These are phyloP conservation scores for Chouioia cunea DNA, from an alignment of 2,888 invertebrate genomes.

Conservation along the genomic window DNA sequence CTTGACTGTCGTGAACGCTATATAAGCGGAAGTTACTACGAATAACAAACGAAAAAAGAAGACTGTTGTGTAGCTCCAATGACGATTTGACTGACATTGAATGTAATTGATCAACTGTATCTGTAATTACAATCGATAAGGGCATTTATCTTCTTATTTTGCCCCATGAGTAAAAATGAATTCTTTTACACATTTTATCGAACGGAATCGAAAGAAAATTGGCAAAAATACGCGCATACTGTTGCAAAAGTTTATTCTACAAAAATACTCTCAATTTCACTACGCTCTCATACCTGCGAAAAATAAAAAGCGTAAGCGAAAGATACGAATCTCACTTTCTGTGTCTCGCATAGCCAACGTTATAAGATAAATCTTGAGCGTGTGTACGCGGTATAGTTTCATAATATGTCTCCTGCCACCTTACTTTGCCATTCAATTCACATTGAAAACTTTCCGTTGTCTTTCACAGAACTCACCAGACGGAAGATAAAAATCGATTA, in stretches of 20 bases:
- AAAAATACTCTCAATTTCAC: slow-evolving; percentile 11
- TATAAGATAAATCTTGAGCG: slow-evolving; percentile 10
- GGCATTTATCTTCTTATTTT: too few species aligned
- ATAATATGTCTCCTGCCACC: slow-evolving; percentile 15
- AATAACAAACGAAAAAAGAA: too few species aligned
- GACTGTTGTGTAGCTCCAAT: slow-evolving; percentile 19
- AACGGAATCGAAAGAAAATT: too few species aligned
- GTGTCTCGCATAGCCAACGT: background rate
- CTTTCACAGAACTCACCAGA: background rate
- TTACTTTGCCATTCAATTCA: slow-evolving; percentile 20
- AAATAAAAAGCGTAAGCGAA: slow-evolving; percentile 1
- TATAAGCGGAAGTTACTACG: slow-evolving; percentile 1
- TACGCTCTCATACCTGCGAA: slow-evolving; percentile 2
- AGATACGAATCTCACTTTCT: slow-evolving; percentile 7
- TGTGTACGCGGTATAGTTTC: slow-evolving; percentile 18
- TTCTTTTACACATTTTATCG: too few species aligned
- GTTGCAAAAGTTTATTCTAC: too few species aligned
- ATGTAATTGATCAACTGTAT: slow-evolving; percentile 7
- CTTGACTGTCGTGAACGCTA: slow-evolving; percentile 12
- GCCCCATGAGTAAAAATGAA: too few species aligned
- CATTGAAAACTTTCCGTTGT: slow-evolving; percentile 31
- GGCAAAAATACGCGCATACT: too few species aligned
- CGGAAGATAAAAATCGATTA: too few species aligned
- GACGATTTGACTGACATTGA: slow-evolving; percentile 28
- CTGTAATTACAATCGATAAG: background rate